Percentiles rank a stretch among this genome's conserved stretches.
These are phyloP conservation scores for Taxidea taxus DNA, from an alignment of 2,113 vertebrate genomes.

Conservation along the genomic window DNA sequence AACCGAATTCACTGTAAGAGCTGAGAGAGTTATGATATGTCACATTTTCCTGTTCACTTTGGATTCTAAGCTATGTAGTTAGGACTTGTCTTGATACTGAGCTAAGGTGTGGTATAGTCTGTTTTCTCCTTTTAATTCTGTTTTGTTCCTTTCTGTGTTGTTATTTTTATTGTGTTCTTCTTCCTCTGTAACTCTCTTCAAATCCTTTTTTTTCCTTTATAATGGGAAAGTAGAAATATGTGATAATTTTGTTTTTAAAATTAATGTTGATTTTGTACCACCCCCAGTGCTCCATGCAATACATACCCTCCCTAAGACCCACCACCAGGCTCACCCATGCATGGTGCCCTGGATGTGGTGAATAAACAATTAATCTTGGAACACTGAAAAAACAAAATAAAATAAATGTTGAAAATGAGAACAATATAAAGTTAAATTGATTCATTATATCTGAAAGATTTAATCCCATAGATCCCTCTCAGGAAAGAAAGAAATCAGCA, in stretches of 20 bases:
- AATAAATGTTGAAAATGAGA: neutral
- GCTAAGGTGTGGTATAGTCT: neutral
- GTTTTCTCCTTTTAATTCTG: neutral
- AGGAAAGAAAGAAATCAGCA: neutral
- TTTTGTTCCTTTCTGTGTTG: neutral
- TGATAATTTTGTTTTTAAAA: neutral
- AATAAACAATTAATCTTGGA: no score
- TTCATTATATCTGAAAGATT: neutral
- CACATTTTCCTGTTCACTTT: neutral
- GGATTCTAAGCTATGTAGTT: neutral
- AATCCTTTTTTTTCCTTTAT: neutral
- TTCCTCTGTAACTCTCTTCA: neutral
- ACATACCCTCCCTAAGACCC: no score
- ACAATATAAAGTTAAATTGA: neutral
- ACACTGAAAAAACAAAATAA: neutral
- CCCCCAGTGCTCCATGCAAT: no score
- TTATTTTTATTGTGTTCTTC: neutral
- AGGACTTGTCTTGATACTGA: neutral
- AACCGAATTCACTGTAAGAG: neutral
- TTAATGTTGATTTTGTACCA: neutral
- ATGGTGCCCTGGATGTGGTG: no score
- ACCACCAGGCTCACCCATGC: no score
- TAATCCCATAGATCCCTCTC: neutral
- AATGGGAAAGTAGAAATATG: neutral
- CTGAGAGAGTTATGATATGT: neutral